Evolutionary conservation across 2,113 vertebrate species (phyloP).

Genomic region (Heloderma charlesbogerti): DNA sequence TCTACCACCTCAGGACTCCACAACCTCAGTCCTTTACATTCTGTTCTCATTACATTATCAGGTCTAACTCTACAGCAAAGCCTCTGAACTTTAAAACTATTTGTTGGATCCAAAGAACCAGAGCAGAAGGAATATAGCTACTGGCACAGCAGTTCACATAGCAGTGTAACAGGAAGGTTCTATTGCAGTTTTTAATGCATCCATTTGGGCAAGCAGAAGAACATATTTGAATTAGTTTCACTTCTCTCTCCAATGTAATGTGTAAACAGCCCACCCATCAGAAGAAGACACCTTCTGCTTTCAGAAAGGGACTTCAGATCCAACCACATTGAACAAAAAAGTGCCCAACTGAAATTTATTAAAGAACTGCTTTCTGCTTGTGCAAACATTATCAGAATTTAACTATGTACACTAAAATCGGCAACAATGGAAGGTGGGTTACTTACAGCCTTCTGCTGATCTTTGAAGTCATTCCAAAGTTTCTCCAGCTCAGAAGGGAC

Average conservation of each 20-base stretch:
- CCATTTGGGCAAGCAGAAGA: not conserved
- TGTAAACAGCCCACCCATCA: not conserved
- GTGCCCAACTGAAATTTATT: not conserved
- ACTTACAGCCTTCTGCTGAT: conserved; percentile 95
- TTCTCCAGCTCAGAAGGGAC: conserved; percentile 93
- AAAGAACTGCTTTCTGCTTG: not conserved
- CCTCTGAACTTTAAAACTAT: not conserved
- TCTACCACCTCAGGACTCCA: not conserved
- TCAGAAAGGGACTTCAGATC: not conserved
- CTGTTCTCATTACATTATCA: not conserved
- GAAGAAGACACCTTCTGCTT: not conserved
- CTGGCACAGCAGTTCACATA: not conserved
- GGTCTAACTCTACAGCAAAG: not conserved
- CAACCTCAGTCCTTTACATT: not conserved
- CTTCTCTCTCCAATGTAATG: not conserved
- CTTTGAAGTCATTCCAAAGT: conserved; percentile 95
- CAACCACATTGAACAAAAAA: not conserved
- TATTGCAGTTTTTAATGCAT: not conserved
- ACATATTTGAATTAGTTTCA: not conserved
- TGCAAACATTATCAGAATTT: not conserved
- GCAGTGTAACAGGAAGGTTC: not conserved
- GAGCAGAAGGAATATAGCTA: not conserved
- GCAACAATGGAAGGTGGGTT: conserved; percentile 33
- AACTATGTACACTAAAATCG: accelerated
- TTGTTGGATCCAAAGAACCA: not conserved